Conservation (phyloP, 2,113 vertebrate species). For the Callionymus lyra region DNA sequence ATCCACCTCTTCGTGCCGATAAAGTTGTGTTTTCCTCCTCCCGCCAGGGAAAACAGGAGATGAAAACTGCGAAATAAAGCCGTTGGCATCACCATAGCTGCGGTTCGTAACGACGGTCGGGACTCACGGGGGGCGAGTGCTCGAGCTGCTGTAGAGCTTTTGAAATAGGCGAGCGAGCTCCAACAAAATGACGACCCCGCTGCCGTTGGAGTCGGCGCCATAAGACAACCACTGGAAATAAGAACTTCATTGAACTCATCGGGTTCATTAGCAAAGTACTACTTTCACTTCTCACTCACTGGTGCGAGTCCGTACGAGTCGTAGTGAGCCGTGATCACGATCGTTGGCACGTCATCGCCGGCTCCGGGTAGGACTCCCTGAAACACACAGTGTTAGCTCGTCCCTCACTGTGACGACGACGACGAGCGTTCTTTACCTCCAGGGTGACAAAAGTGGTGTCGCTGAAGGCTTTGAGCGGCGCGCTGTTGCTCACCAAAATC, state of each 20-base stretch:
- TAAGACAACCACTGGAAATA: conserved; percentile 62
- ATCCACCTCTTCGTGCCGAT: conserved; percentile 70
- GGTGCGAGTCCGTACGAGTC: conserved; percentile 70
- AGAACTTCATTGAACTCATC: not conserved
- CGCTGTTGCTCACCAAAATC: conserved; percentile 64
- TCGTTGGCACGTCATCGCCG: conserved; percentile 58
- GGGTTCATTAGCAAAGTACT: too few species aligned
- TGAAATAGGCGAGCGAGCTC: conserved; percentile 69
- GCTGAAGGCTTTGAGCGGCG: conserved; percentile 54
- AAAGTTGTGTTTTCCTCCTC: conserved; percentile 72
- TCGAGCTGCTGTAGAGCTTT: conserved; percentile 53
- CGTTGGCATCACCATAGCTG: not conserved
- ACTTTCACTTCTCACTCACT: conserved; percentile 40
- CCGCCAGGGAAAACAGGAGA: conserved; percentile 66
- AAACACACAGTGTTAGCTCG: conserved; percentile 8
- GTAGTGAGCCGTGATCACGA: conserved; percentile 70
- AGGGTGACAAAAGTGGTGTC: conserved; percentile 58
- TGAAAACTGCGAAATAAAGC: conserved; percentile 29
- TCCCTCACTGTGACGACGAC: not conserved
- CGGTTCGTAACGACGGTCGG: not conserved
- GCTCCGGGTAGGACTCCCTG: conserved; percentile 65
- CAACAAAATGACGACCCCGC: conserved; percentile 63
- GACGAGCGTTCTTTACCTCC: conserved; percentile 53
- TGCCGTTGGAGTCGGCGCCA: conserved; percentile 71
- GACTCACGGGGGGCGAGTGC: conserved; percentile 61